Percentiles rank a stretch among this genome's conserved stretches.
These are phyloP conservation scores for Leucopsar rothschildi DNA, from an alignment of 2,113 vertebrate genomes.

Conservation along the genomic window DNA sequence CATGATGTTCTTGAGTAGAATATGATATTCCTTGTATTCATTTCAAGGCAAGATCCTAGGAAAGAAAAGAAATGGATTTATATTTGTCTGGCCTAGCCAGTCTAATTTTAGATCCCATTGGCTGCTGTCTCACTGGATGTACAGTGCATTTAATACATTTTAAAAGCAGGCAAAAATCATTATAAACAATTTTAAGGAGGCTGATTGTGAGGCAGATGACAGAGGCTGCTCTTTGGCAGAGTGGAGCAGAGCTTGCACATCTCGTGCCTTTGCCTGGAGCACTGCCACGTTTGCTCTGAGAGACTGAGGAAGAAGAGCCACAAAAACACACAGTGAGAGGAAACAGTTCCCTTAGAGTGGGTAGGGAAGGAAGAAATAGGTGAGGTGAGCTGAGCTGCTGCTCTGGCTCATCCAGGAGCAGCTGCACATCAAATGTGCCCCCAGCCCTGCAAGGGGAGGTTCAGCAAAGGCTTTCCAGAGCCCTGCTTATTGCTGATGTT, in stretches of 20 bases:
- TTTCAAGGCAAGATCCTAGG: not conserved
- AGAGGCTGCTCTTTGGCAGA: not conserved
- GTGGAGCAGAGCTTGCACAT: not conserved
- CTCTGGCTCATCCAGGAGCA: not conserved
- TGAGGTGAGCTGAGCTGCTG: not conserved
- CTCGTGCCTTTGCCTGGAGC: not conserved
- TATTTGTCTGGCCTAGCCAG: not conserved
- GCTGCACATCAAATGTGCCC: rapidly evolving
- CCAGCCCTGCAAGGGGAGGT: not conserved
- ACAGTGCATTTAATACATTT: not conserved
- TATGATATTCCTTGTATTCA: not conserved
- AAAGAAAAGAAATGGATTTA: not conserved
- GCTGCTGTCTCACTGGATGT: not conserved
- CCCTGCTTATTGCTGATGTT: not conserved
- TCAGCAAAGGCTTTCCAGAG: not conserved
- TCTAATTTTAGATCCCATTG: not conserved
- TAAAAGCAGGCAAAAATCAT: constrained; percentile 6
- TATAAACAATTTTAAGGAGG: not conserved
- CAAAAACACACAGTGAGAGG: rapidly evolving
- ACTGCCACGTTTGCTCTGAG: not conserved
- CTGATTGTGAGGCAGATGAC: not conserved
- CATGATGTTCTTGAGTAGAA: not conserved
- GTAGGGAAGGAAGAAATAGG: too few species aligned
- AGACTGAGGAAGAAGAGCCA: not conserved
- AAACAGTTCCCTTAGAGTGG: not conserved